Base-by-base conservation (phyloP, 2,797 vertebrate species). In the Karalla daura region DNA sequence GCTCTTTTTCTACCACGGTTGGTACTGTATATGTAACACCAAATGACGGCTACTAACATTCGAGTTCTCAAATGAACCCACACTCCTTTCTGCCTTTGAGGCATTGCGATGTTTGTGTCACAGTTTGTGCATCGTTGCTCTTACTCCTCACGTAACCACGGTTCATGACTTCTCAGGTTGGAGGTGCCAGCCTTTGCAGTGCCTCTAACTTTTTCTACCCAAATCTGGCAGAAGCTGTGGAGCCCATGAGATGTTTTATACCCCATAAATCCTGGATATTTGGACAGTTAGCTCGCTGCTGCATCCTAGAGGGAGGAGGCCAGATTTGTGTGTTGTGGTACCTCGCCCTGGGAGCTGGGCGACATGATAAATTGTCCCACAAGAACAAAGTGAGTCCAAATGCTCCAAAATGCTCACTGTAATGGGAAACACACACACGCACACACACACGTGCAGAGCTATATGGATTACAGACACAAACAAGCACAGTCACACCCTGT, bases 291-390 rank as follows among this genome's bases (percentile, higher is more conserved):
- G 50, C 44, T 62, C 68, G 41, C 60, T 39, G 37, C 73, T 53
- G 76, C 49, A 69, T 87, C 63, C 80, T 69, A 33, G 37, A 23
- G 73, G 61, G 79, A 64, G 78, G 69, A 32, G 50, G 46, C 41
- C 55, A 86, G 83, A 88, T 86, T 88, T 86, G 85, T 87, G 76
- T 77, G 68, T 60, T 70, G 55, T 73, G 67, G 63, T 76, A 83
- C 74, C 76, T 84, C 53, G 72, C 70, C 67, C 80, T 54, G 59
- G 68, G 71, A 71, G 56, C 63, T 39, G 59, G 28, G 37, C 58
- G 66, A 88, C 63, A 24, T 91, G 88, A 91, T 88, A 41, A 78
- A 92, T 88, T 49, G 74, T 79, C 72, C 74, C 39, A 7, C 70
- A 70, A 66, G 47, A 68, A 68, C 74, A 86, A 75, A 85, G 65